Percentiles rank a stretch among this genome's conserved stretches.
These are phyloP conservation scores for Drosophila sproati DNA, from an alignment of 1,140 invertebrate genomes.

Conservation along the genomic window DNA sequence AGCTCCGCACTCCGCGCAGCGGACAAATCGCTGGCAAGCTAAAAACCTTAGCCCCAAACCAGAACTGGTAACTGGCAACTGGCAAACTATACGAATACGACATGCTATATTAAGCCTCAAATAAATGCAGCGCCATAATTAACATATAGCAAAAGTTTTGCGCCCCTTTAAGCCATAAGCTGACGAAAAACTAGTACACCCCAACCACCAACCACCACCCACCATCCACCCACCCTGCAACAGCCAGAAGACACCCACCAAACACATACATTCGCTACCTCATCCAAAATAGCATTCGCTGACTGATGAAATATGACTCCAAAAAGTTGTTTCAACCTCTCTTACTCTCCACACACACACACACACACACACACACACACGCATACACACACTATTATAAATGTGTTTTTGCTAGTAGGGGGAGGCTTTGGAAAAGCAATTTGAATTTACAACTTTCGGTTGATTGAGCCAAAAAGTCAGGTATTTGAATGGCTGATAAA, in stretches of 20 bases:
- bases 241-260: too few species aligned
- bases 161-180: slow-evolving; percentile 57
- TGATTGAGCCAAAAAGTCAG: slow-evolving; percentile 41
- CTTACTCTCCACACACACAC: neutral
- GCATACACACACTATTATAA: too few species aligned
- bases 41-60: slow-evolving; percentile 7
- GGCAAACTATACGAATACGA: slow-evolving; percentile 55
- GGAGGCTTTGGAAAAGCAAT: slow-evolving; percentile 33
- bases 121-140: slow-evolving; percentile 80
- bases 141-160: slow-evolving; percentile 81
- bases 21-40: neutral
- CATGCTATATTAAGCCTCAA: slow-evolving; percentile 80
- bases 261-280: neutral
- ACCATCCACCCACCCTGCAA: neutral
- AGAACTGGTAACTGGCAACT: slow-evolving; percentile 43
- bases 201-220: neutral
- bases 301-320: slow-evolving; percentile 51
- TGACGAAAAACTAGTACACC: slow-evolving; percentile 34
- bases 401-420: neutral
- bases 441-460: slow-evolving; percentile 55
- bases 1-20: neutral
- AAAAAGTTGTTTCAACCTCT: slow-evolving; percentile 30
- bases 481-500: slow-evolving; percentile 7
- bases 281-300: slow-evolving; percentile 16
- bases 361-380: too few species aligned